Base-by-base conservation (phyloP, 2,113 vertebrate species). In the Istiophorus platypterus region DNA sequence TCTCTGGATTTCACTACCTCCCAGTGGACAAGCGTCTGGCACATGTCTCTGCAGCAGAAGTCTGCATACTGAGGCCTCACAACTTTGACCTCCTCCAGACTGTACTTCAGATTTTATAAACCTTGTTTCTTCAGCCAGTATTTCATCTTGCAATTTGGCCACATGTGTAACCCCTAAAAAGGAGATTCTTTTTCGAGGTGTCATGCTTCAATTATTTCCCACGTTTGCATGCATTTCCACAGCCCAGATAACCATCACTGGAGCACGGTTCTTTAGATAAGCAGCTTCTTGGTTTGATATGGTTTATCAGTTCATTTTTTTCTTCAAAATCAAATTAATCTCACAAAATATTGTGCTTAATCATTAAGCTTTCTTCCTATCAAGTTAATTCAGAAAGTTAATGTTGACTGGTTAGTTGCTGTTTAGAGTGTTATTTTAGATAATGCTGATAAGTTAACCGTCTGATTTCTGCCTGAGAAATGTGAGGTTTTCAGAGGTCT, bases 1-100 rank as follows among this genome's bases (percentile, higher is more conserved):
- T 66, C 45, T 76, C 70, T 80, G 81, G 78, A 74, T 80, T 54
- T 68, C 69, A 74, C 91, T 92, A 90, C 92, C 89, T 91, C 92
- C 66, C 51, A 69, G 77, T 26, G 78, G 64, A 80, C 82, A 39
- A 61, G 34, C 63, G 22, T 66, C 9, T 69, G 67, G 72, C 84
- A 67, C 10, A 49, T 85, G 67, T 82, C 34, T 72, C 77, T 82
- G 81, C 62, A 88, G 86, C 71, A 84, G 49, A 66, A 80, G 52
- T 75, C 73, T 90, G 69, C 84, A 82, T 0, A 52, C 27, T 18
- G 18, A 85, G 42, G 85, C 78, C 72, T 83, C 80, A 69, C 81
- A 73, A 82, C 39, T 13, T 69, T 52, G 26, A 76, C 74, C 81
- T 86, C 72, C 52, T 85, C 14, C 37, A 42, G 39, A 66, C 54